Conservation (phyloP, 2,113 vertebrate species). For the Cephalopterus ornatus region DNA sequence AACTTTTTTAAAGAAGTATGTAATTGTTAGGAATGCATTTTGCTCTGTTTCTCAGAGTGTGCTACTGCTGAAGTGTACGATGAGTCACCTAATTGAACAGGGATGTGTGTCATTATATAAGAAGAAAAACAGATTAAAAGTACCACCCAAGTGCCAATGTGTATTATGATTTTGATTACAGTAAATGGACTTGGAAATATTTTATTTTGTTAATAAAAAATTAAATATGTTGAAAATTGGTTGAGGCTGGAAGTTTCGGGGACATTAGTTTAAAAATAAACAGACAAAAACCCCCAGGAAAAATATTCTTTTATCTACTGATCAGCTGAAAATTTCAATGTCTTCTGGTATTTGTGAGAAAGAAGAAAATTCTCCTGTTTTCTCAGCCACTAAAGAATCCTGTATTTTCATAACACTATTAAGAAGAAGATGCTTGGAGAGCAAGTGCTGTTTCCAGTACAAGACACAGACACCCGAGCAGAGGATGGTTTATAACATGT, state of each 20-base stretch:
- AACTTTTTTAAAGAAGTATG: conserved; percentile 38
- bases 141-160: neutral
- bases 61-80: conserved; percentile 22
- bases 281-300: neutral
- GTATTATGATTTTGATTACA: conserved; percentile 33
- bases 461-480: neutral
- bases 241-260: neutral
- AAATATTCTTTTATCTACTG: neutral
- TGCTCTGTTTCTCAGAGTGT: conserved; percentile 30
- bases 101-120: conserved; percentile 64
- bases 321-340: neutral
- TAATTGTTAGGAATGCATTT: conserved; percentile 55
- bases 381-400: neutral
- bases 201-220: neutral
- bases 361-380: neutral
- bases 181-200: neutral
- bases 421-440: neutral
- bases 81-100: conserved; percentile 70
- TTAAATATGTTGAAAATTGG: neutral
- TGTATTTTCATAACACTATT: neutral
- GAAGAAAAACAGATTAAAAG: conserved; percentile 47
- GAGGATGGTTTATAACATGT: neutral
- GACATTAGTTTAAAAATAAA: neutral
- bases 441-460: neutral
- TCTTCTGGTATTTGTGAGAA: neutral